These are phyloP conservation scores for Synanthedon formicaeformis DNA, from an alignment of 2,888 invertebrate species.

Conservation along the genomic window DNA sequence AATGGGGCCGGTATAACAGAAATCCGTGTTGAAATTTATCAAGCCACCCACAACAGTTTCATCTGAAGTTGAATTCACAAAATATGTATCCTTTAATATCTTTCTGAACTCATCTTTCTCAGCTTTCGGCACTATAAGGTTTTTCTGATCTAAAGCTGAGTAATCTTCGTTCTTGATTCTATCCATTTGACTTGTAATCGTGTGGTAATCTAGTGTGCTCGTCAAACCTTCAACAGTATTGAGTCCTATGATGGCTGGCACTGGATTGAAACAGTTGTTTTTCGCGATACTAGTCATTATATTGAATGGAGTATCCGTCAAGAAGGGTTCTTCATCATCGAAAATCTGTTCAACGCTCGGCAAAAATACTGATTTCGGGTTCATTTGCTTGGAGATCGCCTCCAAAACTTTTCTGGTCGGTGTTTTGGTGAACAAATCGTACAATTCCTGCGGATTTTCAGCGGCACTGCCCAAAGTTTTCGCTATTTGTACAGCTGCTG, in stretches of 20 bases:
- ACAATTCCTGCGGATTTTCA: constrained; percentile 32
- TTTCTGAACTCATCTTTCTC: constrained; percentile 36
- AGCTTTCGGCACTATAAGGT: constrained; percentile 25
- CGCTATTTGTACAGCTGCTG: constrained; percentile 48
- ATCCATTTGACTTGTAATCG: constrained; percentile 48
- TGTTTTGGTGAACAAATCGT: constrained; percentile 35
- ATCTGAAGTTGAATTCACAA: constrained; percentile 38
- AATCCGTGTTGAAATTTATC: constrained; percentile 55
- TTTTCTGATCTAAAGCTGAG: constrained; percentile 40
- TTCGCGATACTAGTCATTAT: constrained; percentile 32
- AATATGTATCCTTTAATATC: constrained; percentile 44
- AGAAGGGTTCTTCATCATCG: constrained; percentile 47
- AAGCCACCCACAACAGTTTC: constrained; percentile 47
- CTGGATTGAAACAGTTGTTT: constrained; percentile 33
- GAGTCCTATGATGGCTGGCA: constrained; percentile 65
- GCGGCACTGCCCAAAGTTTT: constrained; percentile 43
- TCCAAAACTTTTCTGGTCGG: constrained; percentile 39
- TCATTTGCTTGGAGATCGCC: constrained; percentile 55
- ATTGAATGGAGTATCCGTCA: constrained; percentile 54
- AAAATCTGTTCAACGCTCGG: constrained; percentile 47
- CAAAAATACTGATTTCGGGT: constrained; percentile 46
- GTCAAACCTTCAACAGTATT: constrained; percentile 68
- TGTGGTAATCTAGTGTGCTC: constrained; percentile 47
- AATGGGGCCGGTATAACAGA: constrained; percentile 51
- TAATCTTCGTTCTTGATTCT: constrained; percentile 46